A percentile compares a stretch with the other conserved stretches of the same genome.
Evolutionary conservation across 2,888 invertebrate species (phyloP).

Genomic region (Rhopalosiphum nymphaeae): DNA sequence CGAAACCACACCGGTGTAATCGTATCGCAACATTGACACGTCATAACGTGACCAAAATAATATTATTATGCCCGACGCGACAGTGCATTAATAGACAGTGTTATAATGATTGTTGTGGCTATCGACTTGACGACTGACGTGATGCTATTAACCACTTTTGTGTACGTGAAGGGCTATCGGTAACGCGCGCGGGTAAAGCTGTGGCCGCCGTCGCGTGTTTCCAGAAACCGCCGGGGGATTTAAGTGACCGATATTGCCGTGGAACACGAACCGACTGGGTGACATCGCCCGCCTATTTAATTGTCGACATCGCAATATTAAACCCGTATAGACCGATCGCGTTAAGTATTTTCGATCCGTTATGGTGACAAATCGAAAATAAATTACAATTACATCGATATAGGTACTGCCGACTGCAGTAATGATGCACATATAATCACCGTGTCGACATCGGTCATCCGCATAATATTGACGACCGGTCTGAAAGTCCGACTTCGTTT

Average conservation of each 20-base stretch:
- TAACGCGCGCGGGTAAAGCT: background rate
- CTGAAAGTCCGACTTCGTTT: background rate
- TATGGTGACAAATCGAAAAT: background rate
- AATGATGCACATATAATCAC: no score
- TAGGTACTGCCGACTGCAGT: rapidly evolving
- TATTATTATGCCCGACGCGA: background rate
- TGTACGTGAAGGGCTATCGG: background rate
- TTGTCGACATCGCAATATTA: background rate
- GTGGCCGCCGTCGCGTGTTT: background rate
- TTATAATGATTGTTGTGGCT: background rate
- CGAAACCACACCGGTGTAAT: background rate
- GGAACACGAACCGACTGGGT: background rate
- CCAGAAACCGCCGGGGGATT: background rate
- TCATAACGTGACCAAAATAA: background rate
- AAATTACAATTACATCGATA: background rate
- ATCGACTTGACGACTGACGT: background rate
- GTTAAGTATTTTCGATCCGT: background rate
- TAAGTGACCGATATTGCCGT: background rate
- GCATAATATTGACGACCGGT: background rate
- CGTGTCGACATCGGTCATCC: background rate
- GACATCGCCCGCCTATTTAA: background rate
- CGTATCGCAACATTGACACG: background rate
- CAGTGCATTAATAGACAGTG: background rate
- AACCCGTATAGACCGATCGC: background rate
- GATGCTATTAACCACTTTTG: background rate